Evolutionary conservation across 2,888 invertebrate species (phyloP), one percentile per base, ranked within the genome.

Genomic region (Caenorhabditis zanzibari): DNA sequence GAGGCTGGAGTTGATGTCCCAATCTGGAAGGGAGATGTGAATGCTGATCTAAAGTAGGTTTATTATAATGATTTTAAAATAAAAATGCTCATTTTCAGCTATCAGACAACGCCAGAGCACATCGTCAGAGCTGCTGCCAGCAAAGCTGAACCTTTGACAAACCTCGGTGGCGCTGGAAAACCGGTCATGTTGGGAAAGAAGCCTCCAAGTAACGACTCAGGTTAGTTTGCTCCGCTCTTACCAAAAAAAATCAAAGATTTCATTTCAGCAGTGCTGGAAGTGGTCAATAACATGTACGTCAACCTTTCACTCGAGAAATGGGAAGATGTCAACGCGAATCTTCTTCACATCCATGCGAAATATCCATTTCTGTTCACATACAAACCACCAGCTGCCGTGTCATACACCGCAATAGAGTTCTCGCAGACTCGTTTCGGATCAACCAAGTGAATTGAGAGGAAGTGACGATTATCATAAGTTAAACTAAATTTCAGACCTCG

Each of bases 341-440:
- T 83, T 0, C 52, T 38, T n/a, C 69, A 56, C 35, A 59, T 75
- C 44, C 73, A 61, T 6, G 63, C 71, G 76, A 61, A 41, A 26
- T 74, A 63, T 24, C 76, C 64, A 5, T 68, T 49, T n/a, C 58
- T 72, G 14, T 86, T 82, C 68, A 81, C 75, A 7, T 87, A 63
- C 77, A 75, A 82, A 32, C 82, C 86, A 24, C 47, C 64, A 1
- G 79, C 85, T 10, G 35, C 80, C 35, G 73, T 76, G 47, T 80
- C 85, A 12, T 83, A 73, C 59, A 72, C 80, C n/a, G 87, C 79
- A 16, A 32, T 63, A 10, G 71, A 83, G 24, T 87, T 87, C 74
- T 68, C 86, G 14, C 75, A 81, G 35, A 87, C 87, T 4, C 54
- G 87, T n/a, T 87, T 87, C 63, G 87, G 87, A 54, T 84, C 85